Percentiles rank a stretch among this genome's conserved stretches.
These are phyloP conservation scores for Chelon labrosus DNA, from an alignment of 2,797 vertebrate genomes.

Conservation along the genomic window DNA sequence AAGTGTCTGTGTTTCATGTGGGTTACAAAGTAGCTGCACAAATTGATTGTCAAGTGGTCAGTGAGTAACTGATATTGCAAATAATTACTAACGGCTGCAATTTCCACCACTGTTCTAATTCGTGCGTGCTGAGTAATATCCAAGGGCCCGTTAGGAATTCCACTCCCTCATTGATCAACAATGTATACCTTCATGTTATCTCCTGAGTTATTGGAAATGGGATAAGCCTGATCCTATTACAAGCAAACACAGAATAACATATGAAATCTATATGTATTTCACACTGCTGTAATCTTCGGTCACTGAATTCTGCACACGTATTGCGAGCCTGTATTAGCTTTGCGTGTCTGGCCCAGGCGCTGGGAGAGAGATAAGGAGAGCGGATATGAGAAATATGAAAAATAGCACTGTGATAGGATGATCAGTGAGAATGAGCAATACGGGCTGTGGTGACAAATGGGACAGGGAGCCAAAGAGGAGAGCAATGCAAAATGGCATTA, in stretches of 20 bases:
- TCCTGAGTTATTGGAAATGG: conserved; percentile 75
- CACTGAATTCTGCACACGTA: conserved; percentile 80
- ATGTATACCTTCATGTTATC: conserved; percentile 70
- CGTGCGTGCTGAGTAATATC: conserved; percentile 42
- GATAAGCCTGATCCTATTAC: conserved; percentile 77
- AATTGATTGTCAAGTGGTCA: conserved; percentile 58
- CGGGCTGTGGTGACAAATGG: conserved; percentile 80
- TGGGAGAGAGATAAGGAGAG: conserved; percentile 80
- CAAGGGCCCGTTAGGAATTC: conserved; percentile 41
- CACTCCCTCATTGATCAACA: conserved; percentile 70
- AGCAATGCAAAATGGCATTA: conserved; percentile 75
- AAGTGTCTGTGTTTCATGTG: conserved; percentile 16
- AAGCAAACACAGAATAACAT: conserved; percentile 76
- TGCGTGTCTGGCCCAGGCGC: conserved; percentile 82
- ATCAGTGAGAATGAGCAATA: conserved; percentile 83
- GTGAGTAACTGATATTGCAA: conserved; percentile 45
- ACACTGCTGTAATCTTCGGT: conserved; percentile 74
- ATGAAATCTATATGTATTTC: conserved; percentile 83
- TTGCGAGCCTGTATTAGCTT: conserved; percentile 79
- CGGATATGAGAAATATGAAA: conserved; percentile 88
- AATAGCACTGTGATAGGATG: conserved; percentile 84
- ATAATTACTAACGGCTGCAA: conserved; percentile 39
- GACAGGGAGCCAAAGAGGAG: conserved; percentile 79
- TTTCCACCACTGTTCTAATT: conserved; percentile 51
- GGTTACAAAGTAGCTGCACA: conserved; percentile 39